phyloP scores from a whole-genome alignment of 2,113 vertebrate genomes.

The Copsychus sechellarum region DNA sequence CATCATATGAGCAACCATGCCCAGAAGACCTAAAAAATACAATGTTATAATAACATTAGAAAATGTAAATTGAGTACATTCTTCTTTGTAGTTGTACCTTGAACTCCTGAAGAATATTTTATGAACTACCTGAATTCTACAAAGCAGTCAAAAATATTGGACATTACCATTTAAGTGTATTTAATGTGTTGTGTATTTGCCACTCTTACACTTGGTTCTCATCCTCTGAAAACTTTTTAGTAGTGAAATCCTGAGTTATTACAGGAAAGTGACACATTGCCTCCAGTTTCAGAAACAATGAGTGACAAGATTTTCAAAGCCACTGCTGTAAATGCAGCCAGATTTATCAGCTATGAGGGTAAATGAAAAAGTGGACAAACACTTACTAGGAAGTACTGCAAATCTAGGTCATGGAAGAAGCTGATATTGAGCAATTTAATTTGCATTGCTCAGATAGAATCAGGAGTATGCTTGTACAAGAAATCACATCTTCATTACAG shows the following conservation, averaged over 20 bases:
- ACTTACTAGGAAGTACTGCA: background rate
- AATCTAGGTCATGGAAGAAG: background rate
- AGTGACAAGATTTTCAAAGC: background rate
- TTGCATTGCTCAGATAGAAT: background rate
- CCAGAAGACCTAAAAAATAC: constrained; percentile 84
- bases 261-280: background rate
- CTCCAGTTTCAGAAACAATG: background rate
- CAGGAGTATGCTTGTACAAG: background rate
- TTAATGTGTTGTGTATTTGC: background rate
- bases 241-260: background rate
- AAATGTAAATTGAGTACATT: background rate
- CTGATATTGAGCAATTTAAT: background rate
- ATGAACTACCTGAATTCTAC: background rate
- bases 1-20: constrained; percentile 99
- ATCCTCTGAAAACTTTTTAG: background rate
- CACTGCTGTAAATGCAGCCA: background rate
- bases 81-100: background rate
- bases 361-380: background rate
- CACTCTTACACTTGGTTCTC: background rate
- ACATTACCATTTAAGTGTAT: background rate
- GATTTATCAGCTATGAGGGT: background rate
- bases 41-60: background rate
- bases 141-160: background rate
- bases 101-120: background rate
- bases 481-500: background rate